phyloP scores from a whole-genome alignment of 1,140 invertebrate species.

The Drosophila pruinosa region DNA sequence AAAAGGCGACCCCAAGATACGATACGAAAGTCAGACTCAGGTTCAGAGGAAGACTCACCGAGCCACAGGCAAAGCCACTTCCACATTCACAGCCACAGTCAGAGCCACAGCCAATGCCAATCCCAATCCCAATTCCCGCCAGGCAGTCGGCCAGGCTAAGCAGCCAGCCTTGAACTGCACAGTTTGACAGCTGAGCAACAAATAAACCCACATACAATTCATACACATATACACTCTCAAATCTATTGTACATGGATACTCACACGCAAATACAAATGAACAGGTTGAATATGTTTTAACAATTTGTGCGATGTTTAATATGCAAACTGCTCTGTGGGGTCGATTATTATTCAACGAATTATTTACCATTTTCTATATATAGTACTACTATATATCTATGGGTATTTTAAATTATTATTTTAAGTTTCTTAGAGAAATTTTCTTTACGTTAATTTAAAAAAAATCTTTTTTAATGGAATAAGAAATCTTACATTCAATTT shows the following conservation, averaged over 20 bases:
- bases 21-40: constrained; percentile 12
- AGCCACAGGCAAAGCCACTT: neutral
- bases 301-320: constrained; percentile 19
- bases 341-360: neutral
- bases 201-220: constrained; percentile 32
- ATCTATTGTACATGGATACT: neutral
- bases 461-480: too few species aligned
- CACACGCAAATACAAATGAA: neutral
- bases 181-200: constrained; percentile 71
- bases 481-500: too few species aligned
- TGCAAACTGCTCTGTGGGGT: neutral
- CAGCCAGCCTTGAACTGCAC: constrained; percentile 67
- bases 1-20: neutral
- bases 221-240: constrained; percentile 13
- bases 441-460: too few species aligned
- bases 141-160: constrained; percentile 31
- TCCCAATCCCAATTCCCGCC: constrained; percentile 38
- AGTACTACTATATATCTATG: too few species aligned
- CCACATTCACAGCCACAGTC: neutral
- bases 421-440: too few species aligned
- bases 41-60: neutral
- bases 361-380: too few species aligned
- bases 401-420: too few species aligned
- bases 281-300: constrained; percentile 36
- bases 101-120: neutral